Percentiles rank a stretch among this genome's conserved stretches.
Conservation (phyloP, 2,797 vertebrate species). For the Galagoides demidoff region DNA sequence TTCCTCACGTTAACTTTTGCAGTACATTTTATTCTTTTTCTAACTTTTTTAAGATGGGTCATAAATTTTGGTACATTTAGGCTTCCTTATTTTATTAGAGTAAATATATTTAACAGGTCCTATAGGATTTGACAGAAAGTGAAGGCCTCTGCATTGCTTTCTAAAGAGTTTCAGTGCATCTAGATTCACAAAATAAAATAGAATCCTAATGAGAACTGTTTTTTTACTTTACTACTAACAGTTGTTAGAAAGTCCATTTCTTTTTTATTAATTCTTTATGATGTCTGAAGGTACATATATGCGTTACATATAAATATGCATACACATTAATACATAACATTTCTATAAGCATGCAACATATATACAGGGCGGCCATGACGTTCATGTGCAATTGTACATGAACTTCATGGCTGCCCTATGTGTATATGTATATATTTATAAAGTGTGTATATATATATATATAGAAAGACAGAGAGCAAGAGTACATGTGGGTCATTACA, state of each 20-base stretch:
- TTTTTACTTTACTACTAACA: not conserved
- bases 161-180: not conserved
- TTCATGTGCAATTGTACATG: too few relatives aligned
- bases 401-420: too few relatives aligned
- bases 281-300: not conserved
- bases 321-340: not conserved
- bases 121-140: not conserved
- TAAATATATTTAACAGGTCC: not conserved
- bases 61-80: not conserved
- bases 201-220: not conserved
- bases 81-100: slow-evolving; percentile 13
- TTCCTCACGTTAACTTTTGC: not conserved
- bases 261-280: not conserved
- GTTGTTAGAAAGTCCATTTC: not conserved
- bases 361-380: too few relatives aligned
- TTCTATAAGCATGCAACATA: not conserved
- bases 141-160: not conserved
- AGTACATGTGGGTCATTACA: too few relatives aligned
- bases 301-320: not conserved
- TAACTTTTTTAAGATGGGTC: not conserved
- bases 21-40: slow-evolving; percentile 4
- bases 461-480: too few relatives aligned
- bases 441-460: not conserved
- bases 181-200: not conserved
- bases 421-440: not conserved